phyloP scores from a whole-genome alignment of 2,113 vertebrate species.

The Hymenochirus boettgeri region DNA sequence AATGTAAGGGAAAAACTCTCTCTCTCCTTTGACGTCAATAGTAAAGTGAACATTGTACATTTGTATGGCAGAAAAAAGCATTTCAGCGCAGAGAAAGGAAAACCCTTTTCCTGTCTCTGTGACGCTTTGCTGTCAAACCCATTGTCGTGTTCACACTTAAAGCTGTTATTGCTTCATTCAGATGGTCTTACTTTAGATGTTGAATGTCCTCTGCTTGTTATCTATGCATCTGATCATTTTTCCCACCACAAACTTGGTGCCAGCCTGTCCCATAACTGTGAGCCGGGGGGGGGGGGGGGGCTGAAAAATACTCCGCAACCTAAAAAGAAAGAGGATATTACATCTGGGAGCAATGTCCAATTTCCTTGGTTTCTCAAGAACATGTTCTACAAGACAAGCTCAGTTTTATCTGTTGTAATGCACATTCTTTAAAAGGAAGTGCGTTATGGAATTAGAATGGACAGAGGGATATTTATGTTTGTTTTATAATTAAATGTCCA shows the following conservation, averaged over 20 bases:
- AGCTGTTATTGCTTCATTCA: conserved; percentile 66
- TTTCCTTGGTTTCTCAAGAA: conserved; percentile 66
- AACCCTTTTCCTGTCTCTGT: conserved; percentile 64
- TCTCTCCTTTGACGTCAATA: conserved; percentile 4
- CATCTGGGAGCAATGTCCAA: conserved; percentile 59
- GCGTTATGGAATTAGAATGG: conserved; percentile 63
- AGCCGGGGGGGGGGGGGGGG: conserved; percentile 47
- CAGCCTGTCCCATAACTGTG: conserved; percentile 68
- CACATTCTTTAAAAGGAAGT: no score
- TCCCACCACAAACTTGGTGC: conserved; percentile 76
- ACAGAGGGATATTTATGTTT: no score
- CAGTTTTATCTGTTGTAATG: conserved; percentile 56
- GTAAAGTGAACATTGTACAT: conserved; percentile 43
- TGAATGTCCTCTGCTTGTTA: conserved; percentile 66
- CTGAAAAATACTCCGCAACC: conserved; percentile 44
- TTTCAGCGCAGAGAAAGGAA: conserved; percentile 52
- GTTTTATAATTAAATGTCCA: conserved; percentile 49
- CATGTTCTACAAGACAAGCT: conserved; percentile 51
- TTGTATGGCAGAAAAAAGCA: conserved; percentile 46
- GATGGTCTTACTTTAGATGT: conserved; percentile 62
- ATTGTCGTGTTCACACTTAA: conserved; percentile 61
- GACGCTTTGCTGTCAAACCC: conserved; percentile 60
- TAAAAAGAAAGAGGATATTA: conserved; percentile 74
- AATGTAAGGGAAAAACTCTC: no score
- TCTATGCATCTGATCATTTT: conserved; percentile 70